These are phyloP conservation scores for Radopholus similis DNA, from an alignment of 1,140 invertebrate species.

Conservation along the genomic window DNA sequence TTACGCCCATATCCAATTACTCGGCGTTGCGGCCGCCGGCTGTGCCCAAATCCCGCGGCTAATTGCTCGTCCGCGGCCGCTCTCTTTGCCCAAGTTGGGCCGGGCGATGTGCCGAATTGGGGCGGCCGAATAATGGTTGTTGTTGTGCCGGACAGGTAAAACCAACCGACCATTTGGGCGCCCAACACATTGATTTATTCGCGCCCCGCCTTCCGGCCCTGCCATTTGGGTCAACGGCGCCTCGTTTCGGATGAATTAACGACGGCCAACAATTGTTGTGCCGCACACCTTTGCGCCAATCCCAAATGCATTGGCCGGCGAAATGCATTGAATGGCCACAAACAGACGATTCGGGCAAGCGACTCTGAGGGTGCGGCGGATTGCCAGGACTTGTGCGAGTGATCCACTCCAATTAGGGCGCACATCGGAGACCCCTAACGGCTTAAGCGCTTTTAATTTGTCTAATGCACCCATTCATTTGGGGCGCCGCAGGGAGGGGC, in stretches of 20 bases:
- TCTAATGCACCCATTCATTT: constrained; percentile 1
- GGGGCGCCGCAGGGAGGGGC: not conserved
- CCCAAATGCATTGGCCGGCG: not conserved
- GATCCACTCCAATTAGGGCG: no score
- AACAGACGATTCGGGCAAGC: no score
- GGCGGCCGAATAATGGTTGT: no score
- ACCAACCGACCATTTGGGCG: no score
- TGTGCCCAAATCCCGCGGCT: constrained; percentile 3
- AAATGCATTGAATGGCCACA: no score
- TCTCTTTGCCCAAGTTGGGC: not conserved
- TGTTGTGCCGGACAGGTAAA: no score
- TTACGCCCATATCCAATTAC: constrained; percentile 8
- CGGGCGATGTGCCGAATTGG: not conserved
- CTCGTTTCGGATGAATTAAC: not conserved
- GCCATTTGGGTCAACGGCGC: not conserved
- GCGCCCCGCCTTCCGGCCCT: not conserved
- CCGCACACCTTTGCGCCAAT: not conserved
- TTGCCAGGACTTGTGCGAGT: no score
- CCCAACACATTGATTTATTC: not conserved
- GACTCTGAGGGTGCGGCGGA: not conserved
- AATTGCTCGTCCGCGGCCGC: not conserved
- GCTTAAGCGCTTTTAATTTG: constrained; percentile 24
- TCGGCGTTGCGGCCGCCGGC: not conserved
- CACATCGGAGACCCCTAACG: no score
- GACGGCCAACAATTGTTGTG: not conserved